Conservation (phyloP, 2,113 vertebrate species). For the Sialia sialis region DNA sequence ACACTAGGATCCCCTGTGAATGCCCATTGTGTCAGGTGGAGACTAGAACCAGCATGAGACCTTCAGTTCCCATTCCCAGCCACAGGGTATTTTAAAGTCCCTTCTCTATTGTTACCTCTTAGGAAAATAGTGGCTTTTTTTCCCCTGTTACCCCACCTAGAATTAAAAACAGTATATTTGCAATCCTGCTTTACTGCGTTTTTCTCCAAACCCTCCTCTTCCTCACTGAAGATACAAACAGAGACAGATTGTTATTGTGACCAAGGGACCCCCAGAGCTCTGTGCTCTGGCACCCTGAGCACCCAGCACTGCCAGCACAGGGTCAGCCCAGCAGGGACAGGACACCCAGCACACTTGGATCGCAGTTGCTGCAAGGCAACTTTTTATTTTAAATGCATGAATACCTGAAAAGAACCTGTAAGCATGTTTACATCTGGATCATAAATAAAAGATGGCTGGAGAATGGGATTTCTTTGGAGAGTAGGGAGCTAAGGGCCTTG, state of each 20-base stretch:
- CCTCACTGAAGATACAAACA: neutral
- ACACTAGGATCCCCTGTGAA: neutral
- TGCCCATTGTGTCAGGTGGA: neutral
- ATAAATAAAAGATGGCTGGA: neutral
- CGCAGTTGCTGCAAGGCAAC: accelerated
- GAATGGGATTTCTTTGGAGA: neutral
- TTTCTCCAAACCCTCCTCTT: neutral
- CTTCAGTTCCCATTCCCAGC: neutral
- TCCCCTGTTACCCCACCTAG: neutral
- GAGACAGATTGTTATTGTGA: neutral
- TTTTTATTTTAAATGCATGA: neutral
- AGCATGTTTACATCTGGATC: neutral
- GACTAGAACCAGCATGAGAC: neutral
- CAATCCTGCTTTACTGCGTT: neutral
- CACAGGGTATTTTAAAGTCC: neutral
- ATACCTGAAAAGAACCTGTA: neutral
- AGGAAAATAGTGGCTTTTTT: neutral
- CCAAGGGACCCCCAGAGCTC: neutral
- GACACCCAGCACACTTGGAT: neutral
- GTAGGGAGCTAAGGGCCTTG: neutral
- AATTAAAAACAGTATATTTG: neutral
- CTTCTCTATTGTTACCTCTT: neutral
- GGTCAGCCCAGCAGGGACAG: neutral
- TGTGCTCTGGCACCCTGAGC: neutral
- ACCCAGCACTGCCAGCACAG: neutral